These are phyloP conservation scores for Numenius arquata DNA, from an alignment of 2,113 vertebrate species.

Conservation along the genomic window DNA sequence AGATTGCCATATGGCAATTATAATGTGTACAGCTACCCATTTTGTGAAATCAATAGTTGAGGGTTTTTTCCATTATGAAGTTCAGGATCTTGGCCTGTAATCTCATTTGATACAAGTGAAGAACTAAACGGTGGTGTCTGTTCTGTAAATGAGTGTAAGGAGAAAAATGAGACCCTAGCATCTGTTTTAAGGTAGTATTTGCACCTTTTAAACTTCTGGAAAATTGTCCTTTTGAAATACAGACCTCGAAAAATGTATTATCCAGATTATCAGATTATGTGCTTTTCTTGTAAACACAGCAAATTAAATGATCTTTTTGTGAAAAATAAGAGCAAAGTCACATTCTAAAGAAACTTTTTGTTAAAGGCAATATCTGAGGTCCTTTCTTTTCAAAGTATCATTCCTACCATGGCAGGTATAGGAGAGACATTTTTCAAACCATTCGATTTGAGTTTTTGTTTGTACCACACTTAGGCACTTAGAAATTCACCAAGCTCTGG, in stretches of 20 bases:
- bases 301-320: not conserved
- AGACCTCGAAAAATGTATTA: not conserved
- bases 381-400: not conserved
- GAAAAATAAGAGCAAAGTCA: not conserved
- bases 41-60: not conserved
- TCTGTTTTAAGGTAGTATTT: not conserved
- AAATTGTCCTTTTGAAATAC: not conserved
- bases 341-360: not conserved
- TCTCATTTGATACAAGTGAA: not conserved
- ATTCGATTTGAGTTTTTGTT: not conserved
- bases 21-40: not conserved
- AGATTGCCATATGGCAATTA: not conserved
- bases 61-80: not conserved
- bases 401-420: not conserved
- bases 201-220: not conserved
- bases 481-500: not conserved
- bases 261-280: not conserved
- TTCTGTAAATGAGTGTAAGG: not conserved
- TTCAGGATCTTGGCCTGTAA: not conserved
- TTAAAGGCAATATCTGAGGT: not conserved
- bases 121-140: not conserved
- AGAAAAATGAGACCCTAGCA: not conserved
- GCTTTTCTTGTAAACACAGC: not conserved
- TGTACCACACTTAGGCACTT: not conserved
- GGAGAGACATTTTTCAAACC: not conserved